Percentiles rank a stretch among this genome's conserved stretches.
Evolutionary conservation across 2,797 vertebrate genomes (phyloP).

Genomic region (Sebastes paucispinis): DNA sequence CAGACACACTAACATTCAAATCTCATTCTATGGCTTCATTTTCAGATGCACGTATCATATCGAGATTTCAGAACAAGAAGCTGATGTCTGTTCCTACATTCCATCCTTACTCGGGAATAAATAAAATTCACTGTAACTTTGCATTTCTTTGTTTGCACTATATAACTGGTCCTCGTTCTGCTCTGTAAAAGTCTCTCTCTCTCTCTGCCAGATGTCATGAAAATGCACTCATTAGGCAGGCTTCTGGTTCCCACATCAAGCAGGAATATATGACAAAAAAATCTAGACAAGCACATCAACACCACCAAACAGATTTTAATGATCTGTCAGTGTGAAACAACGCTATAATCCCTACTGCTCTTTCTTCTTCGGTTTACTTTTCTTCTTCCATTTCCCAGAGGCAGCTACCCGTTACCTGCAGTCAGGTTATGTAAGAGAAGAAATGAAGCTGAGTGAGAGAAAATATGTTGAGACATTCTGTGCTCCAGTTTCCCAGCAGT

Average conservation of each 20-base stretch:
- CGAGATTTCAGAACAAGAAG: not conserved
- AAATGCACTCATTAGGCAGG: not conserved
- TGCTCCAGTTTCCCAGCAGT: conserved; percentile 3
- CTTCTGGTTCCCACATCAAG: not conserved
- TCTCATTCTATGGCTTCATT: not conserved
- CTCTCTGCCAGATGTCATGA: not conserved
- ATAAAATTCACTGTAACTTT: not conserved
- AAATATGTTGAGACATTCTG: not conserved
- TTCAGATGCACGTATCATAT: not conserved
- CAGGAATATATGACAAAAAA: not conserved
- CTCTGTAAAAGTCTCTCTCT: not conserved
- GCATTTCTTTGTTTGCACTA: conserved; percentile 7
- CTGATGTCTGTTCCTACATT: not conserved
- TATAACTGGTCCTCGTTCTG: conserved; percentile 26
- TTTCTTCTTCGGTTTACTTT: conserved; percentile 1
- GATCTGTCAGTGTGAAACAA: conserved; percentile 2
- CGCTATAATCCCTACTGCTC: not conserved
- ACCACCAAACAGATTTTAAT: conserved; percentile 12
- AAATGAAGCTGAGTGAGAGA: conserved; percentile 3
- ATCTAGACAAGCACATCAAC: not conserved
- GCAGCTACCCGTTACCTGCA: conserved; percentile 14
- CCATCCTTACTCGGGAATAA: not conserved
- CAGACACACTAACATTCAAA: not conserved
- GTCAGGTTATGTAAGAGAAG: conserved; percentile 31
- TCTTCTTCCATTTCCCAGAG: conserved; percentile 10